Conservation (phyloP, 2,113 vertebrate species). For the Triplophysa dalaica region DNA sequence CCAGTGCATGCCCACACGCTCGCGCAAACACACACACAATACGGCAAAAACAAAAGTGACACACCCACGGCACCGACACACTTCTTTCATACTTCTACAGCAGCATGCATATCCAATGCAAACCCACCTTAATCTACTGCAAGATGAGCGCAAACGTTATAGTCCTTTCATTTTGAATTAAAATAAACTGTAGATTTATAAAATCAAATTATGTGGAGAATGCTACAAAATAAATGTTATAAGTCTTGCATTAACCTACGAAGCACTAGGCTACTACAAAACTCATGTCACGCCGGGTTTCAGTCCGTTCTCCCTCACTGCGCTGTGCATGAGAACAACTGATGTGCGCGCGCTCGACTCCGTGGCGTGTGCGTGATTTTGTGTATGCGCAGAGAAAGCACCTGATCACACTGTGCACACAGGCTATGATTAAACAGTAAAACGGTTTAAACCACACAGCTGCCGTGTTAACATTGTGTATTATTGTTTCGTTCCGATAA, state of each 20-base stretch:
- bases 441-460: not conserved
- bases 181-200: not conserved
- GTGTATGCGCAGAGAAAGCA: not conserved
- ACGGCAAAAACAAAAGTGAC: conserved; percentile 31
- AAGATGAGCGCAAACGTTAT: not conserved
- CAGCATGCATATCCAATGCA: conserved; percentile 20
- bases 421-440: not conserved
- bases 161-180: conserved; percentile 15
- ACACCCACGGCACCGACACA: conserved; percentile 46
- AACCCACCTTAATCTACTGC: conserved; percentile 49
- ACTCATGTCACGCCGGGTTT: conserved; percentile 13
- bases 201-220: not conserved
- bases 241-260: not conserved
- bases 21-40: not conserved
- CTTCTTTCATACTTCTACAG: not conserved
- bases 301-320: conserved; percentile 6
- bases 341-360: conserved; percentile 30
- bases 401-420: not conserved
- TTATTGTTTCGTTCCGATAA: not conserved
- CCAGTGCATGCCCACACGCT: not conserved
- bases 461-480: not conserved
- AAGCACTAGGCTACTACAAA: not conserved
- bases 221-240: not conserved
- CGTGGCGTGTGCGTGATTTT: not conserved
- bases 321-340: conserved; percentile 10